Base-by-base conservation (phyloP, 2,113 vertebrate genomes). In the Gallinago jamesoni region DNA sequence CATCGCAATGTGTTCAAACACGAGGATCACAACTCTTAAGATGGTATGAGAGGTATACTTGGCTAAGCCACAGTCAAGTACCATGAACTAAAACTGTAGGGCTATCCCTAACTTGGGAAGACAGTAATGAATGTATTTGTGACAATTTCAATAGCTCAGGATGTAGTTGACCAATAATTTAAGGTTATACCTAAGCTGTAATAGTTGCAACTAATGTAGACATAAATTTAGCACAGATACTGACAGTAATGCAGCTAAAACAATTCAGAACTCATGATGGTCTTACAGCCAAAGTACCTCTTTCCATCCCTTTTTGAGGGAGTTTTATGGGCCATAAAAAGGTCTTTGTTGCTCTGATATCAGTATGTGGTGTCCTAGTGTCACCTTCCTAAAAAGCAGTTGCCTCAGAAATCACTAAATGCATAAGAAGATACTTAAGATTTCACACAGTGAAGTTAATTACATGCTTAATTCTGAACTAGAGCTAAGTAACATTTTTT, bases 41-140 rank as follows among this genome's bases (percentile, higher is more conserved):
- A 14, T 9, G 25, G 4, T 31, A 12, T 0, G 6, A 67, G 11
- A 72, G 4, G 5, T 43, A 41, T 15, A 35, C 5, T 8, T 48
- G 28, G 25, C 10, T 39, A 60, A 89, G 59, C 3, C 28, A 84
- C 37, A 91, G 53, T 12, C 13, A 67, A 72, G 12, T 3, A 63
- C 8, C 4, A 3, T 23, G 17, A 79, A 53, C 27, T 47, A 66
- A 88, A 74, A 62, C 2, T 14, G 14, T 35, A 64, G 14, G 4
- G 17, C 22, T 60, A 8, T 41, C 19, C 4, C 4, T 31, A 50
- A 31, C 60, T 19, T 64, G 27, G 17, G 14, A 68, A 60, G 1
- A 63, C 1, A 21, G 1, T 14, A 25, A 13, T 74, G 11, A 56
- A 78, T 47, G 25, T 9, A 47, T 9, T 3, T 19, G 1, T 47